phyloP scores from a whole-genome alignment of 2,797 vertebrate species.

The Lagocephalus sceleratus region DNA sequence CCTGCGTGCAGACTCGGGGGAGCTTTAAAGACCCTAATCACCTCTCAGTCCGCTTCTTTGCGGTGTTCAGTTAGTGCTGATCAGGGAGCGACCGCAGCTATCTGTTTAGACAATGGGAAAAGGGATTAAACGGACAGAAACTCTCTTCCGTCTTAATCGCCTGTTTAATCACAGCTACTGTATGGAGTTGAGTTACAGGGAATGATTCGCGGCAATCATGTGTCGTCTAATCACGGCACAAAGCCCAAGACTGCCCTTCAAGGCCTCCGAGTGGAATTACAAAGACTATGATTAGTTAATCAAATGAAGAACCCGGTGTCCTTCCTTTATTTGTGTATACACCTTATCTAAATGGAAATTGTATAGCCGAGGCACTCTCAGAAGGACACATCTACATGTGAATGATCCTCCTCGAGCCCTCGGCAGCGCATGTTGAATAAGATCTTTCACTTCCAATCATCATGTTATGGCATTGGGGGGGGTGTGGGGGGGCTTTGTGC shows the following conservation, averaged over 20 bases:
- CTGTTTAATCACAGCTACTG: slow-evolving; percentile 72
- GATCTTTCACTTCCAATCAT: slow-evolving; percentile 69
- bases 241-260: slow-evolving; percentile 61
- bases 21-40: slow-evolving; percentile 70
- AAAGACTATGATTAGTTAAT: slow-evolving; percentile 84
- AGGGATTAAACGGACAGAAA: slow-evolving; percentile 66
- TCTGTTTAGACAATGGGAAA: slow-evolving; percentile 57
- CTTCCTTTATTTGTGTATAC: slow-evolving; percentile 73
- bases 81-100: slow-evolving; percentile 56
- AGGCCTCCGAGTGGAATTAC: slow-evolving; percentile 73
- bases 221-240: slow-evolving; percentile 70
- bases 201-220: slow-evolving; percentile 75
- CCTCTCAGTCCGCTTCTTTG: slow-evolving; percentile 62
- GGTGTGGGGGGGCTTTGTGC: slow-evolving; percentile 56
- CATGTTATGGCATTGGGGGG: slow-evolving; percentile 62
- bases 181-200: slow-evolving; percentile 67
- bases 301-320: slow-evolving; percentile 76
- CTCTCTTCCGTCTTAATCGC: slow-evolving; percentile 58
- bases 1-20: slow-evolving; percentile 59
- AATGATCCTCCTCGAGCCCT: slow-evolving; percentile 64
- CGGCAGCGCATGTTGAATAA: slow-evolving; percentile 57
- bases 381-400: slow-evolving; percentile 73
- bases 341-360: slow-evolving; percentile 77
- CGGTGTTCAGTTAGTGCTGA: slow-evolving; percentile 60
- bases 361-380: slow-evolving; percentile 65